Base-by-base conservation (phyloP, 2,888 invertebrate genomes). In the Epistrophe eligans region DNA sequence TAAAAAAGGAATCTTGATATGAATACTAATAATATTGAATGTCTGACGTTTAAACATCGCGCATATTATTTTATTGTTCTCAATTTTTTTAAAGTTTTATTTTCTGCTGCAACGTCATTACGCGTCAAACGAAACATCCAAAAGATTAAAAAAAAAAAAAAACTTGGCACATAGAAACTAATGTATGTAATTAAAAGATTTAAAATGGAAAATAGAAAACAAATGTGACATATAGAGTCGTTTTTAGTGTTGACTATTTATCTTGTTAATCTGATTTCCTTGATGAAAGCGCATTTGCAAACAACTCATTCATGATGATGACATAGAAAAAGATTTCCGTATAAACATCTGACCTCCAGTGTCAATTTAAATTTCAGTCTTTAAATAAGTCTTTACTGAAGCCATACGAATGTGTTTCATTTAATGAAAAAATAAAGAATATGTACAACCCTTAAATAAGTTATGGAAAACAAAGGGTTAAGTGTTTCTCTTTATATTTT, bases 11-110 rank as follows among this genome's bases (percentile, higher is more conserved):
- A 38, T 50, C 50, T 19, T 32, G 57, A 32, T 48, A 15, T 38
- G 79, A 64, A 73, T 79, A 73, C 79, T 57, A 66, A 79, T 66
- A 48, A 64, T 64, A 6, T 15, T 7, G 3, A 6, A 55, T 15
- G 7, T 8, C 28, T 55, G 28, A 15, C 15, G 15, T 28, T 52
- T 52, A 5, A 50, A 19, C 6, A 13, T 3, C 52, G 17, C 17
- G 1, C 7, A 45, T 48, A 48, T n/a, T 55, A 28, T 15, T 38
- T 17, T 13, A 43, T 24, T 62, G 62, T 43, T 40, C 62, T 43
- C 43, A 24, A 62, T 62, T 62, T n/a, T 6, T 1, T 15, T 38
- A 4, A 24, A 15, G 62, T 8, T 15, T 62, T 43, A 40, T 43
- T 40, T 40, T 62, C 24, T 24, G 4, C 24, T 43, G 43, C 43